Conservation (phyloP, 1,140 invertebrate genomes). For the Drosophila asahinai region DNA sequence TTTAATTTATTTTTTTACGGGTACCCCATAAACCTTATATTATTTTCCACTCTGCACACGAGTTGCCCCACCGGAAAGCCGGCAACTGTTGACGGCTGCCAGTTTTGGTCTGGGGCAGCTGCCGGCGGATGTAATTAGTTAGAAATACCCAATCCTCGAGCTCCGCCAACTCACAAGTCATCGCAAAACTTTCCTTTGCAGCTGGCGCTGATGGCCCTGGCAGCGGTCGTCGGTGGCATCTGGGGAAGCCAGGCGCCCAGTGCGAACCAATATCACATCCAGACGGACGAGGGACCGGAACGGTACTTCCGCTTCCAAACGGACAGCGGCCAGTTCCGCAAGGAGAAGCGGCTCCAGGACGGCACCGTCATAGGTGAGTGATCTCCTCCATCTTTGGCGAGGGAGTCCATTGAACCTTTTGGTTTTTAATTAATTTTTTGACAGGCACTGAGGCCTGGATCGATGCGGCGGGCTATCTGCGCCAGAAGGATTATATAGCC, state of each 20-base stretch:
- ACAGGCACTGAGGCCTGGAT: constrained; percentile 92
- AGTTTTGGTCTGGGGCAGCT: constrained; percentile 32
- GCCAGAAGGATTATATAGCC: constrained; percentile 94
- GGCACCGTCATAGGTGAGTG: constrained; percentile 90
- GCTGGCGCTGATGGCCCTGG: constrained; percentile 61
- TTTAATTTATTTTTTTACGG: not conserved
- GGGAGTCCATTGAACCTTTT: not conserved
- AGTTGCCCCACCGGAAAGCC: constrained; percentile 45
- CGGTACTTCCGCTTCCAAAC: constrained; percentile 95
- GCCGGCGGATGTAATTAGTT: constrained; percentile 49
- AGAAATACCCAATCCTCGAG: constrained; percentile 28
- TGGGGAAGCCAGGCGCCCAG: constrained; percentile 45
- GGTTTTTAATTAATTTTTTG: not conserved
- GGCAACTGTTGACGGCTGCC: constrained; percentile 17
- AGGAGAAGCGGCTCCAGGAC: constrained; percentile 93
- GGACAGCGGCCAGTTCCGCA: constrained; percentile 94
- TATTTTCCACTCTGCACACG: constrained; percentile 7
- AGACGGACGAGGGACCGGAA: constrained; percentile 95
- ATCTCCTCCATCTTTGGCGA: not conserved
- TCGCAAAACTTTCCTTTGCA: constrained; percentile 55
- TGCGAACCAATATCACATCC: constrained; percentile 92
- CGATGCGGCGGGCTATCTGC: constrained; percentile 91
- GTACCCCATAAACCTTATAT: not conserved
- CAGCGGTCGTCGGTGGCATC: constrained; percentile 59
- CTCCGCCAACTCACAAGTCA: constrained; percentile 15